Evolutionary conservation across 2,888 invertebrate genomes (phyloP).

Genomic region (Campoletis raptor): DNA sequence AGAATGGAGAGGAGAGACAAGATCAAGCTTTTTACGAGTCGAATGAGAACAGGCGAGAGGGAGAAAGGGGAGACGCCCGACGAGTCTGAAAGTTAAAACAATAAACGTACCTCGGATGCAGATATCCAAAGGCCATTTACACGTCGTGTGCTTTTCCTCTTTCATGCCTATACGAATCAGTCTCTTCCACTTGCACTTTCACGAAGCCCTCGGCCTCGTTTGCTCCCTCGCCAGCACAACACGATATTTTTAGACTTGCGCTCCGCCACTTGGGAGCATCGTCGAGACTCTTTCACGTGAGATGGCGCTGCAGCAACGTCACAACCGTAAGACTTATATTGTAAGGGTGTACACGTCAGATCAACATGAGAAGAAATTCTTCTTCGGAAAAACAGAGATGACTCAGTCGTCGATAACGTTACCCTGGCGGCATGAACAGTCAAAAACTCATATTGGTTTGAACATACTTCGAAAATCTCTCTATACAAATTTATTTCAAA

Average conservation of each 20-base stretch:
- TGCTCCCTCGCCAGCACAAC: slow-evolving; percentile 64
- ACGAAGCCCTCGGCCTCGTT: slow-evolving; percentile 67
- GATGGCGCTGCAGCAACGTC: slow-evolving; percentile 49
- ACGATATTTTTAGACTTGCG: slow-evolving; percentile 63
- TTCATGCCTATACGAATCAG: slow-evolving; percentile 48
- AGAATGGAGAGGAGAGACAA: slow-evolving; percentile 30
- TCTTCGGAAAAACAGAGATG: slow-evolving; percentile 10
- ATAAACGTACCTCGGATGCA: slow-evolving; percentile 79
- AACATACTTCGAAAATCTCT: background rate
- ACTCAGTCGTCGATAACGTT: slow-evolving; percentile 4
- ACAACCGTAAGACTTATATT: slow-evolving; percentile 33
- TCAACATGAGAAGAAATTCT: slow-evolving; percentile 46
- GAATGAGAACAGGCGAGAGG: slow-evolving; percentile 27
- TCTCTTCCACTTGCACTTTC: slow-evolving; percentile 66
- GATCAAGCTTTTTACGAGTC: slow-evolving; percentile 33
- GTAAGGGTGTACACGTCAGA: slow-evolving; percentile 21
- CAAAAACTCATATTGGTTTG: slow-evolving; percentile 4
- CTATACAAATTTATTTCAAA: background rate
- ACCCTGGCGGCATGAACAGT: background rate
- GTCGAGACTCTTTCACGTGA: slow-evolving; percentile 53
- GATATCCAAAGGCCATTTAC: slow-evolving; percentile 80
- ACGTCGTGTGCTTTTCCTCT: slow-evolving; percentile 71
- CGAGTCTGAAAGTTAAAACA: slow-evolving; percentile 79
- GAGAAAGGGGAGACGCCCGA: slow-evolving; percentile 40
- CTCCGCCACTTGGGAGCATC: slow-evolving; percentile 47